phyloP scores from a whole-genome alignment of 64 coral and sea anemone species.

The Montipora efflorescens region DNA sequence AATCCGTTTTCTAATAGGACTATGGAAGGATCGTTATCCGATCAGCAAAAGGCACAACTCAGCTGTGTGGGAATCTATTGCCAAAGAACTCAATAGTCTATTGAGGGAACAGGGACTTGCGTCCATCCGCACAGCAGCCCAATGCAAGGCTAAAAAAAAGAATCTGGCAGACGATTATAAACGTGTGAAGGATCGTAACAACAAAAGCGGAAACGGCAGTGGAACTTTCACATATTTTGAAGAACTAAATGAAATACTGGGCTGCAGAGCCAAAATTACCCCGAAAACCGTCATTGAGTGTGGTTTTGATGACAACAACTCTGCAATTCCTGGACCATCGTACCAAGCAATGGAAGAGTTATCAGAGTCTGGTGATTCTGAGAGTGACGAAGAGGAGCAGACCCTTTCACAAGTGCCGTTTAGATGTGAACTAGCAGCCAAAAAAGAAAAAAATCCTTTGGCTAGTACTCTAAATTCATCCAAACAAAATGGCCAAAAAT shows the following conservation, averaged over 20 bases:
- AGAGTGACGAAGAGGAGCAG: neutral
- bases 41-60: neutral
- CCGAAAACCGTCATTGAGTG: conserved; percentile 18
- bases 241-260: neutral
- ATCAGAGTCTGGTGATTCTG: neutral
- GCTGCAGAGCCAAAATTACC: neutral
- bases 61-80: no score
- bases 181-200: conserved; percentile 23
- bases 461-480: no score
- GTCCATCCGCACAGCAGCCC: conserved; percentile 17
- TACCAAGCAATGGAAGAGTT: no score
- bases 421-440: no score
- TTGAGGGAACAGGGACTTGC: neutral
- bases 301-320: conserved; percentile 14
- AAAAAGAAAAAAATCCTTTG: no score
- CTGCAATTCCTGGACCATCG: neutral
- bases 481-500: neutral
- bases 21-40: no score
- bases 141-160: conserved; percentile 50
- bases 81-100: no score
- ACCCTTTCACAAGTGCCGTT: neutral
- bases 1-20: no score
- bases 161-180: conserved; percentile 58
- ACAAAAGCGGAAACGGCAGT: conserved; percentile 8
- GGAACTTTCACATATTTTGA: conserved; percentile 44